Evolutionary conservation across 1,140 invertebrate species (phyloP), one percentile per base, ranked within the genome.

Genomic region (Drosophila elegans): DNA sequence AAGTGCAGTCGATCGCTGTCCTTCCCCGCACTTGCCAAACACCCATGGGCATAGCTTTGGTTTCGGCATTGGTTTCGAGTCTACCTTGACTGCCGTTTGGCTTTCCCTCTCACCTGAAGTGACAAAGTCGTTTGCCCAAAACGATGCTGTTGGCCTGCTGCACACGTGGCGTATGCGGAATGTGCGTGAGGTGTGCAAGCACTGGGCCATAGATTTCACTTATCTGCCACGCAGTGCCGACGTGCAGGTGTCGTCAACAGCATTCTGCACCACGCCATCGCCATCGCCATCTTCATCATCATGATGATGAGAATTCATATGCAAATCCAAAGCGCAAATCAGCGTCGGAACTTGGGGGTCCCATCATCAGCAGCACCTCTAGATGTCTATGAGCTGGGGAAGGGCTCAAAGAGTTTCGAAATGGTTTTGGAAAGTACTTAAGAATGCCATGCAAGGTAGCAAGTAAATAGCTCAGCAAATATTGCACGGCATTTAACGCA

Each of bases 241-340:
- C 68, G 64, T 78, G 64, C 62, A 41, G 76, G 60, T 80, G 80
- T 79, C 71, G 61, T 62, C 80, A 49, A 53, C 78, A 79, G 60
- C 63, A 64, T 41, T 41, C 49, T 32, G 41, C 45, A 46, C 41
- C 29, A 32, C 45, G 46, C 32, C 57, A 62, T 69, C 80, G 61
- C 42, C 53, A 32, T n/a, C 46, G 34, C 49, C 53, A 57, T 72
- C 74, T 32, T 32, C 29, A 79, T 63, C 59, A 67, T 73, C 72
- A 54, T 82, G 78, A 90, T 85, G 69, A 90, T 86, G 71, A 76
- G 74, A 62, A 85, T 86, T 90, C 85, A 82, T 76, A 90, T 90
- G 86, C 71, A 82, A 86, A 84, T 86, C 51, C 71, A 54, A 51
- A 56, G 57, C 74, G 74, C 77, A 86, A 90, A 81, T 90, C 81